A percentile compares a stretch with the other conserved stretches of the same genome.
Conservation (phyloP, 2,797 vertebrate genomes). For the Todus mexicanus region DNA sequence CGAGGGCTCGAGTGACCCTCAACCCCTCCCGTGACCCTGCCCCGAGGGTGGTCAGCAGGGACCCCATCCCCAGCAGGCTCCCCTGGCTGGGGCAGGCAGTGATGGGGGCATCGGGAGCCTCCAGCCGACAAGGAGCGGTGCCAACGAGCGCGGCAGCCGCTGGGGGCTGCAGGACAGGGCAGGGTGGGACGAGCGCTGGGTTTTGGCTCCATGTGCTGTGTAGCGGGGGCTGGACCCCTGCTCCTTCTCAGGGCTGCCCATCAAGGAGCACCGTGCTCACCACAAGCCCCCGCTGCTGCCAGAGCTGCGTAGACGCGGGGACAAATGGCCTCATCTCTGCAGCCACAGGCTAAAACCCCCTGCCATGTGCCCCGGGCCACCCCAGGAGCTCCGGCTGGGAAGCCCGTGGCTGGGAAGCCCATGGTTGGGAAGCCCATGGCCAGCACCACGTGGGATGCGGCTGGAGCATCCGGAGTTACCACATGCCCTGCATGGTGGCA, state of each 20-base stretch:
- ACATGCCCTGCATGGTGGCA: fast-evolving
- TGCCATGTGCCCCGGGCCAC: not conserved
- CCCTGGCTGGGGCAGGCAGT: not conserved
- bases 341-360: not conserved
- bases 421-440: not conserved
- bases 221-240: fast-evolving
- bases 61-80: not conserved
- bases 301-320: not conserved
- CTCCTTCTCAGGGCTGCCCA: not conserved
- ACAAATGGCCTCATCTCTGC: not conserved
- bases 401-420: not conserved
- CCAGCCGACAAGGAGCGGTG: not conserved
- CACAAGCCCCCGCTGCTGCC: not conserved
- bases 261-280: fast-evolving
- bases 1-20: fast-evolving
- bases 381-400: not conserved
- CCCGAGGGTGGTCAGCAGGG: fast-evolving
- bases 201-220: fast-evolving
- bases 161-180: no score
- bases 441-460: fast-evolving
- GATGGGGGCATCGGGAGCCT: not conserved
- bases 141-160: not conserved
- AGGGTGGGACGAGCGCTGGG: not conserved
- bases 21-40: no score
- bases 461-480: not conserved